Evolutionary conservation across 2,888 invertebrate genomes (phyloP).

Genomic region (Acanthosepion pharaonis): DNA sequence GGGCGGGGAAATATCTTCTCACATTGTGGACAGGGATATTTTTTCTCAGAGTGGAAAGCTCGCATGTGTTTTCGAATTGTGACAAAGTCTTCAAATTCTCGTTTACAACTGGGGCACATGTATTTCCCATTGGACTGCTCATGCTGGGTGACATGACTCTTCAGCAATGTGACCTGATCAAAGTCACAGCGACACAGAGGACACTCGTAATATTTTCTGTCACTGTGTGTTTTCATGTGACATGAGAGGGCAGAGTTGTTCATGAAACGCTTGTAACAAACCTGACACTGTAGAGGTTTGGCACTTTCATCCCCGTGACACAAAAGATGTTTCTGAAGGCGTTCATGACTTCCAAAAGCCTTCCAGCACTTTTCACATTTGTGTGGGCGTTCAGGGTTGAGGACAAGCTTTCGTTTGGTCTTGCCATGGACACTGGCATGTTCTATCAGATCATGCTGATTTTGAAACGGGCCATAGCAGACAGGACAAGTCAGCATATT

Average conservation of each 20-base stretch:
- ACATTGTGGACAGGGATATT: slow-evolving; percentile 82
- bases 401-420: slow-evolving; percentile 52
- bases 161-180: slow-evolving; percentile 76
- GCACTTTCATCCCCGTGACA: slow-evolving; percentile 80
- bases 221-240: slow-evolving; percentile 82
- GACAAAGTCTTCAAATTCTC: slow-evolving; percentile 82
- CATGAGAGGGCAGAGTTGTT: slow-evolving; percentile 84
- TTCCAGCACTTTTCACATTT: slow-evolving; percentile 82
- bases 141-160: slow-evolving; percentile 82
- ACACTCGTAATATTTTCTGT: slow-evolving; percentile 81
- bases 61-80: slow-evolving; percentile 84
- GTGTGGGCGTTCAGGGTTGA: slow-evolving; percentile 75
- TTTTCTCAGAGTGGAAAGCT: slow-evolving; percentile 82
- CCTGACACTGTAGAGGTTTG: slow-evolving; percentile 82
- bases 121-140: slow-evolving; percentile 79
- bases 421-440: slow-evolving; percentile 75
- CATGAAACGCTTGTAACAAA: slow-evolving; percentile 77
- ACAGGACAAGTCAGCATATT: slow-evolving; percentile 71
- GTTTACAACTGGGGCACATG: slow-evolving; percentile 82
- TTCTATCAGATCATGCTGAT: slow-evolving; percentile 75
- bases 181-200: slow-evolving; percentile 83
- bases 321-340: slow-evolving; percentile 80
- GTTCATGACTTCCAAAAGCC: slow-evolving; percentile 80
- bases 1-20: slow-evolving; percentile 82
- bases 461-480: slow-evolving; percentile 71